phyloP scores from a whole-genome alignment of 2,113 vertebrate genomes.

The Mesembrinibis cayennensis region DNA sequence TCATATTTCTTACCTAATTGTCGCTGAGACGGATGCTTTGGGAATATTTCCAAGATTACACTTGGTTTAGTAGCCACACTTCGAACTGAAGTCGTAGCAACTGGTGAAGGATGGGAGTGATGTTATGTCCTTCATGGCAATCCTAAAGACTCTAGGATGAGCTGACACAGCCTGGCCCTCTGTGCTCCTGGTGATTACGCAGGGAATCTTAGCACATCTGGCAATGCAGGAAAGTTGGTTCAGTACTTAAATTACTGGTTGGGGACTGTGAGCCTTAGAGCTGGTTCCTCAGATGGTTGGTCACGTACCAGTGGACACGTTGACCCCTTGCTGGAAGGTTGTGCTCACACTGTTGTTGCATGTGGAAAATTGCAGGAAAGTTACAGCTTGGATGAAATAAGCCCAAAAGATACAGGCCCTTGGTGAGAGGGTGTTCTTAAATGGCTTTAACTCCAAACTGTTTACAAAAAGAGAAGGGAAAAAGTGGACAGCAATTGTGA shows the following conservation, averaged over 20 bases:
- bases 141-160: not conserved
- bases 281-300: not conserved
- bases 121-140: not conserved
- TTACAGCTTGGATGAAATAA: not conserved
- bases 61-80: not conserved
- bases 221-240: not conserved
- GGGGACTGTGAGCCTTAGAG: not conserved
- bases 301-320: not conserved
- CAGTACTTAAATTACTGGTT: not conserved
- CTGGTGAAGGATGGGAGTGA: not conserved
- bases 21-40: not conserved
- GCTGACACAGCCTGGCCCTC: not conserved
- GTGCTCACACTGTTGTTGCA: not conserved
- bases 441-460: not conserved
- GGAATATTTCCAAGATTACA: not conserved
- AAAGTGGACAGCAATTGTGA: not conserved
- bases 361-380: not conserved
- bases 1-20: not conserved
- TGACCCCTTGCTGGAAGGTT: not conserved
- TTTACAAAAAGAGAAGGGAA: not conserved
- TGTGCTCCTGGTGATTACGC: rapidly evolving
- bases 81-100: not conserved
- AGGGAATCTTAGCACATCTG: not conserved
- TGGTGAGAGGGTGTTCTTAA: not conserved
- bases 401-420: not conserved